These are phyloP conservation scores for Blastobasis lacticolella DNA, from an alignment of 2,888 invertebrate species.

Conservation along the genomic window DNA sequence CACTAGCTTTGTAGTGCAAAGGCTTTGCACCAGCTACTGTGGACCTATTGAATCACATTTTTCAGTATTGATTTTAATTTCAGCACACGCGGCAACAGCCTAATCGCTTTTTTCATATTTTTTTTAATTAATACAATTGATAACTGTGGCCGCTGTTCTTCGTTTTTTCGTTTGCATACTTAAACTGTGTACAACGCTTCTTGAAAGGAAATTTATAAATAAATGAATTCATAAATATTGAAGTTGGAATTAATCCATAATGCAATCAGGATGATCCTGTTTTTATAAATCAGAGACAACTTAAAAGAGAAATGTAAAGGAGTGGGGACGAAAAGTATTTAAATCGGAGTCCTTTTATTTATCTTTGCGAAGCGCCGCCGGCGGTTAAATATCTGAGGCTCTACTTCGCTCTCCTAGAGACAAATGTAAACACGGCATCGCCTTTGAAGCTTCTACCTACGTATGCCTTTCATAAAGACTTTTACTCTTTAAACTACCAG, in stretches of 20 bases:
- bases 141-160: too few species aligned
- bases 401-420: conserved; percentile 44
- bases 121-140: too few species aligned
- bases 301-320: conserved; percentile 2
- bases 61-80: background rate
- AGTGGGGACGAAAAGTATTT: conserved; percentile 53
- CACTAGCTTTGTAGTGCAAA: conserved; percentile 36
- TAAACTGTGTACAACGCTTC: too few species aligned
- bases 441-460: conserved; percentile 48
- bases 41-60: background rate
- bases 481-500: conserved; percentile 19
- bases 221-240: too few species aligned
- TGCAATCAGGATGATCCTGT: conserved; percentile 1
- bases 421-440: conserved; percentile 58
- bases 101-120: too few species aligned
- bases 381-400: conserved; percentile 62
- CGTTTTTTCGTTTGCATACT: too few species aligned
- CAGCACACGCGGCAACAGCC: background rate
- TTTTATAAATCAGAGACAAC: conserved; percentile 4
- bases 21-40: conserved; percentile 23
- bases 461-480: conserved; percentile 33
- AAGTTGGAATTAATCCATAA: background rate
- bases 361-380: conserved; percentile 52
- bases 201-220: too few species aligned
- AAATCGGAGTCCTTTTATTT: conserved; percentile 61